These are phyloP conservation scores for Crotalus viridis DNA, from an alignment of 2,113 vertebrate species.

Conservation along the genomic window DNA sequence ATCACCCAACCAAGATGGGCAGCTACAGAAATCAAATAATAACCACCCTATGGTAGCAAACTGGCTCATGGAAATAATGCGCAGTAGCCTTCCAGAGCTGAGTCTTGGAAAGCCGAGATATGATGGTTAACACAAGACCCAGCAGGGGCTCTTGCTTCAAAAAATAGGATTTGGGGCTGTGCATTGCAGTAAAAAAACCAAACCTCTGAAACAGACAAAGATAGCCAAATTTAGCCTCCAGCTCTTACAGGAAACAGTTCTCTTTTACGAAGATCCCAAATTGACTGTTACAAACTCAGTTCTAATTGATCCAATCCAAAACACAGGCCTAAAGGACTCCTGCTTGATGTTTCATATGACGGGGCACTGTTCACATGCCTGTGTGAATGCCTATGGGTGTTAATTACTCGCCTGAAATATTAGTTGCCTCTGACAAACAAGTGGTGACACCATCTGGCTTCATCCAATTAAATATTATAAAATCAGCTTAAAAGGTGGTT, in stretches of 20 bases:
- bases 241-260: no score
- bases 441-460: neutral
- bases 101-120: neutral
- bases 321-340: neutral
- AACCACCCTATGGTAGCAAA: rapidly evolving
- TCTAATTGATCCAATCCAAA: neutral
- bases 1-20: neutral
- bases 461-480: neutral
- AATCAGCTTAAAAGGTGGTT: neutral
- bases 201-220: neutral
- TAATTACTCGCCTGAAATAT: neutral
- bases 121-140: neutral
- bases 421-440: neutral
- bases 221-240: neutral
- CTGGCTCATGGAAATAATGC: neutral
- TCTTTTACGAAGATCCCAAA: no score
- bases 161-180: neutral
- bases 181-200: neutral
- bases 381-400: neutral
- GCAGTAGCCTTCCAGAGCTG: rapidly evolving
- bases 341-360: neutral
- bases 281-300: no score
- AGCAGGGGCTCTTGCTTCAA: neutral
- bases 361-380: neutral
- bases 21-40: neutral